Base-by-base conservation (phyloP, 2,113 vertebrate genomes). In the Tragelaphus imberbis region DNA sequence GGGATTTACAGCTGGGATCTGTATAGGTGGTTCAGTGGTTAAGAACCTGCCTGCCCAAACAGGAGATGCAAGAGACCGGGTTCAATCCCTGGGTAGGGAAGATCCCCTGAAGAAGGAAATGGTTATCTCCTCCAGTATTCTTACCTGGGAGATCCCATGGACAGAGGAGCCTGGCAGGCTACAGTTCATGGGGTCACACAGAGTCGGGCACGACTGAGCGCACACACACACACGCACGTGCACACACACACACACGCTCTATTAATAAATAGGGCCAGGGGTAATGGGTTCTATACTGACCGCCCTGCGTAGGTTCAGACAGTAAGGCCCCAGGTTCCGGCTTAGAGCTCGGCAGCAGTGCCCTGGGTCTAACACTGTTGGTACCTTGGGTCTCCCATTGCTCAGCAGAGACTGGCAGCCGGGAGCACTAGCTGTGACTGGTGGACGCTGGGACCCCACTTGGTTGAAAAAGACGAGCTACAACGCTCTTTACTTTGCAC, bases 201-300 rank as follows among this genome's bases (percentile, higher is more conserved):
- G 21, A 75, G 36, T 75, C 2, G 1, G 36, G 36, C 36, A 77
- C 1, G 0, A 44, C 36, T 40, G 68, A 23, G n/a, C 2, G 1
- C 33, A 13, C 19, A 3, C 17, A 71, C 36, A 25, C 27, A 14
- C 25, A 3, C 58, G 12, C 58, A 59, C 58, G 28, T 1, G 1
- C 33, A 7, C 21, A 4, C 19, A 71, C 71, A 44, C 27, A 61
- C 27, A 30, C 11, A 28, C 59, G 13, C 59, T 7, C 23, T 44
- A 14, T 27, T 77, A 44, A 40, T 14, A 44, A 23, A 12, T 0
- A 15, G 25, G 40, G 5, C 65, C 30, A 2, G 12, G 27, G 36
- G 4, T n/a, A 1, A 4, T 15, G 28, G 33, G 2, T 17, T 49
- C 68, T 11, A 36, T 17, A 17, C 6, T 0, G 21, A 77, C 44